These are phyloP conservation scores for Ericerus pela DNA, from an alignment of 1,140 invertebrate genomes.

Conservation along the genomic window DNA sequence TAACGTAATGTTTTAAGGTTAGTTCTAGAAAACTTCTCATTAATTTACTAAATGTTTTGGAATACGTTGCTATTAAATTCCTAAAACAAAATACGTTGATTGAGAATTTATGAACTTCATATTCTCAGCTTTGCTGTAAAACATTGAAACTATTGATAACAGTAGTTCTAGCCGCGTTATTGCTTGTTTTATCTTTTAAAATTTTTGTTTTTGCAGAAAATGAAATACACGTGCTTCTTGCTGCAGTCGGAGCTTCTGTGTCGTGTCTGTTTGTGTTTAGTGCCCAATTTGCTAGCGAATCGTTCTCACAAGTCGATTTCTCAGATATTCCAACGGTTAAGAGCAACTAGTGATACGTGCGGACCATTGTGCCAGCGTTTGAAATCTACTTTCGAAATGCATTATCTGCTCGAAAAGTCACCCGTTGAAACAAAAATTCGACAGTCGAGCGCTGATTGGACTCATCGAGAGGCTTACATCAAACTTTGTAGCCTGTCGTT, in stretches of 20 bases:
- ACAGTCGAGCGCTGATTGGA: neutral
- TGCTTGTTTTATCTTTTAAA: neutral
- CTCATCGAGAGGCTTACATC: neutral
- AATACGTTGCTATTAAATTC: too few species aligned
- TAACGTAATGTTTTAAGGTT: too few species aligned
- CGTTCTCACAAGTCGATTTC: neutral
- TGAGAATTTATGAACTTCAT: too few species aligned
- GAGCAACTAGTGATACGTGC: neutral
- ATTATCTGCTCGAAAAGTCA: neutral
- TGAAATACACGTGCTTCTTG: neutral
- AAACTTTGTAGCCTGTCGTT: neutral
- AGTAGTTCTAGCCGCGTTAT: neutral
- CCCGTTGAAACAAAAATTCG: neutral
- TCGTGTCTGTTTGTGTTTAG: neutral
- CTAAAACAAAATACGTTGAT: too few species aligned
- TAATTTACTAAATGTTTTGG: too few species aligned
- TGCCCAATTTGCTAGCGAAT: neutral
- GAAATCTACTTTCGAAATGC: neutral
- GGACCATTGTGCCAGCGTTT: neutral
- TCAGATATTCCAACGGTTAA: neutral
- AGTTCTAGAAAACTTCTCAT: too few species aligned
- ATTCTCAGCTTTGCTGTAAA: too few species aligned
- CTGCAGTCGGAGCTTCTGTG: neutral
- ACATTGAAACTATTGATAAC: neutral
- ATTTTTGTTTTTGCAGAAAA: neutral